A percentile compares a stretch with the other conserved stretches of the same genome.
phyloP scores from a whole-genome alignment of 1,140 invertebrate genomes.

The Drosophila bifasciata region DNA sequence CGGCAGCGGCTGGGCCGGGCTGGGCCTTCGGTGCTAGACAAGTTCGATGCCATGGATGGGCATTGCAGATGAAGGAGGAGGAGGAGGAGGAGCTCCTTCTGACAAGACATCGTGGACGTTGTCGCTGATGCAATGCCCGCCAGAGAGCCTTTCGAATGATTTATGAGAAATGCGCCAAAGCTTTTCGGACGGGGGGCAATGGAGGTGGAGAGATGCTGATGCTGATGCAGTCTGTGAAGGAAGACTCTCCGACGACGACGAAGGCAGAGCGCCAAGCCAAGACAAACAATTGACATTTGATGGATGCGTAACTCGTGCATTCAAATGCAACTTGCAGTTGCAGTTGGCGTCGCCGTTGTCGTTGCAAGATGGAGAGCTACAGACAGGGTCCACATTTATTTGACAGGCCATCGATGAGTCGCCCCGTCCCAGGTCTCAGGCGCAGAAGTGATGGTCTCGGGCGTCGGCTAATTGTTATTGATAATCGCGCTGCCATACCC shows the following conservation, averaged over 20 bases:
- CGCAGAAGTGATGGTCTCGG: constrained; percentile 37
- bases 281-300: constrained; percentile 83
- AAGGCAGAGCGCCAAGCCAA: constrained; percentile 74
- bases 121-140: constrained; percentile 55
- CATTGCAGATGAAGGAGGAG: constrained; percentile 28
- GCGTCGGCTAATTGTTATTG: constrained; percentile 79
- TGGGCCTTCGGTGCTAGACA: constrained; percentile 37
- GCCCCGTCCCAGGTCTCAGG: neutral
- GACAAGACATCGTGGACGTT: constrained; percentile 48
- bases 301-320: constrained; percentile 81
- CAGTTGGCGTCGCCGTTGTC: no score
- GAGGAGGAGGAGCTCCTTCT: constrained; percentile 19
- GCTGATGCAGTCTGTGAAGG: constrained; percentile 2
- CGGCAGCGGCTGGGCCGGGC: neutral
- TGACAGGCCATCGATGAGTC: constrained; percentile 53
- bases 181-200: neutral
- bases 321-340: constrained; percentile 52
- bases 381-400: constrained; percentile 34
- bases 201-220: no score
- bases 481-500: constrained; percentile 51
- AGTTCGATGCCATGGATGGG: constrained; percentile 79
- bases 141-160: constrained; percentile 68
- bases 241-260: constrained; percentile 32
- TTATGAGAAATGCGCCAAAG: constrained; percentile 72
- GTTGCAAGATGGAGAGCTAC: neutral